These are phyloP conservation scores for Pandion haliaetus DNA, from an alignment of 2,113 vertebrate genomes.

Conservation along the genomic window DNA sequence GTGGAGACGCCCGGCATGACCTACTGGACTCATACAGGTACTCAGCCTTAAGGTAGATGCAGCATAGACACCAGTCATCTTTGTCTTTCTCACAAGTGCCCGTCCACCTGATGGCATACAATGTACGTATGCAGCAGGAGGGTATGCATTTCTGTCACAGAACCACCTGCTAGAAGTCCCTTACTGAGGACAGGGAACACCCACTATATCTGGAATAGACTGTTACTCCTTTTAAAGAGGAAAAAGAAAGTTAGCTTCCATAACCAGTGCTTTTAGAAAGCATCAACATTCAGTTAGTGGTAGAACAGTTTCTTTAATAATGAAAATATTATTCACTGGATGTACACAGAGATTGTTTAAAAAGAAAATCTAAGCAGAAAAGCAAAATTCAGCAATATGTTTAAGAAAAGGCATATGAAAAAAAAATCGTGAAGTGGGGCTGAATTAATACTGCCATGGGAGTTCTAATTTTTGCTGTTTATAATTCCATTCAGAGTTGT, in stretches of 20 bases:
- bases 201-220: neutral
- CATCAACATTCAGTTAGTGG: neutral
- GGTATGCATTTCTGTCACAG: neutral
- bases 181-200: neutral
- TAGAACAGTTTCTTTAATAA: neutral
- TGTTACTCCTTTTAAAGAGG: neutral
- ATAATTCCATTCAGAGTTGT: neutral
- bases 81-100: neutral
- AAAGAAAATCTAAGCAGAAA: neutral
- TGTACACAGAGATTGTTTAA: neutral
- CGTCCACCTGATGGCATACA: rapidly evolving
- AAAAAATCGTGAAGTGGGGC: neutral
- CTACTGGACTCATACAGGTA: neutral
- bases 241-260: neutral
- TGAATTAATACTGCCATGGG: neutral
- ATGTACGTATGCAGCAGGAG: neutral
- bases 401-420: neutral
- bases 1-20: neutral
- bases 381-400: neutral
- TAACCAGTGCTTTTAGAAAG: neutral
- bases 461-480: neutral
- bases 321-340: neutral
- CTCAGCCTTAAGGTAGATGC: neutral
- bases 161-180: neutral
- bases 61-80: neutral